These are phyloP conservation scores for Sminthurides aquaticus DNA, from an alignment of 2,888 invertebrate species.

Conservation along the genomic window DNA sequence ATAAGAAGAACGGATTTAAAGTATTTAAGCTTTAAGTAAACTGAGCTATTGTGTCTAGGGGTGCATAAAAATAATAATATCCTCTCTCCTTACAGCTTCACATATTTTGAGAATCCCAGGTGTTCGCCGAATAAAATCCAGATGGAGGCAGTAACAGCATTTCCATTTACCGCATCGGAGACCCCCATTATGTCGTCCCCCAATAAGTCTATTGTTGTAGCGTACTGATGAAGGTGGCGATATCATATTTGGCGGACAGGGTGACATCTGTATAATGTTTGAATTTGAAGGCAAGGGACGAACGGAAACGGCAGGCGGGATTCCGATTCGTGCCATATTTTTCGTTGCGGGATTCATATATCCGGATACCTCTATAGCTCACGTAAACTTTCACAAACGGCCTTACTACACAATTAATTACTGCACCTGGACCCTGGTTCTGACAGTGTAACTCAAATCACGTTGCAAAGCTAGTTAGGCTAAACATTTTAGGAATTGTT, in stretches of 20 bases:
- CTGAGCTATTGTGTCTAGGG: not conserved
- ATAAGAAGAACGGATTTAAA: no score
- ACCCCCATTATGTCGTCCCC: conserved; percentile 46
- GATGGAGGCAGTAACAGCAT: conserved; percentile 71
- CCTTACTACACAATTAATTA: not conserved
- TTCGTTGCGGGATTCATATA: not conserved
- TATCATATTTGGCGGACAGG: conserved; percentile 38
- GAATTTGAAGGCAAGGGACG: conserved; percentile 37
- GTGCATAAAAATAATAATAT: not conserved
- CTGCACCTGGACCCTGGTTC: not conserved
- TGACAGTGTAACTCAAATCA: no score
- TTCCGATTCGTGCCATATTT: conserved; percentile 26
- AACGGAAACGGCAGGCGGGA: conserved; percentile 32
- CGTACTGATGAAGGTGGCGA: conserved; percentile 37
- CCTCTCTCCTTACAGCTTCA: conserved; percentile 70
- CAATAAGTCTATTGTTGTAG: conserved; percentile 23
- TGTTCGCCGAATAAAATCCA: conserved; percentile 64
- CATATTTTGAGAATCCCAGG: conserved; percentile 67
- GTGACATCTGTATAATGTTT: conserved; percentile 30
- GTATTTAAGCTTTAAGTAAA: not conserved
- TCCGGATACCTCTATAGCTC: not conserved
- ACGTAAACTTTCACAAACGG: not conserved
- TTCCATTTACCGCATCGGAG: conserved; percentile 66
- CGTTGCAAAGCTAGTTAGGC: not conserved
- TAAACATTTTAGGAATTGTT: not conserved